Evolutionary conservation across 2,888 invertebrate genomes (phyloP).

Genomic region (Brenthis hecate): DNA sequence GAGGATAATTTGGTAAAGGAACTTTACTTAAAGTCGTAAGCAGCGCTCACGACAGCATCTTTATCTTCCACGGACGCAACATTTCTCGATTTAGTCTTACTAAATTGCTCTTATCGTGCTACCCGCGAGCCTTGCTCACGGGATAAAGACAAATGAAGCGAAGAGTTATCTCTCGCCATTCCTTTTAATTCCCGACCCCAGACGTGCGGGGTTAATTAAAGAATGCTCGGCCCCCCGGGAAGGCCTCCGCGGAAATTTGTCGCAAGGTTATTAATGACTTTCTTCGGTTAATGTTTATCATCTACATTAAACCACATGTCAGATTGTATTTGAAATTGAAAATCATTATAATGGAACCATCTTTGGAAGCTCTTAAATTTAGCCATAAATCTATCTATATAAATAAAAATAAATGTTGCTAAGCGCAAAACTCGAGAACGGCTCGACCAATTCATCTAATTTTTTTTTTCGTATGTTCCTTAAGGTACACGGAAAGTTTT

Average conservation of each 20-base stretch:
- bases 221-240: slow-evolving; percentile 50
- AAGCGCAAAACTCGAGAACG: too few species aligned
- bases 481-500: too few species aligned
- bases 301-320: slow-evolving; percentile 7
- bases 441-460: too few species aligned
- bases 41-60: not conserved
- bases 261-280: slow-evolving; percentile 52
- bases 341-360: not conserved
- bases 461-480: too few species aligned
- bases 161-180: slow-evolving; percentile 65
- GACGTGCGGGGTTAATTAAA: slow-evolving; percentile 70
- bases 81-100: slow-evolving; percentile 28
- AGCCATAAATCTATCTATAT: too few species aligned
- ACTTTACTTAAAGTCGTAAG: not conserved
- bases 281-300: slow-evolving; percentile 27
- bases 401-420: too few species aligned
- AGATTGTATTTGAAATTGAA: slow-evolving; percentile 7
- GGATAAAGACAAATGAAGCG: slow-evolving; percentile 66
- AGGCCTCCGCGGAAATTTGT: slow-evolving; percentile 62
- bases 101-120: slow-evolving; percentile 42
- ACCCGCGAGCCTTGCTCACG: slow-evolving; percentile 41
- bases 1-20: not conserved
- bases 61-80: slow-evolving; percentile 20
- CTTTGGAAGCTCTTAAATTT: too few species aligned
- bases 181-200: slow-evolving; percentile 68